phyloP scores from a whole-genome alignment of 2,888 invertebrate species.

The Machimus rusticus region DNA sequence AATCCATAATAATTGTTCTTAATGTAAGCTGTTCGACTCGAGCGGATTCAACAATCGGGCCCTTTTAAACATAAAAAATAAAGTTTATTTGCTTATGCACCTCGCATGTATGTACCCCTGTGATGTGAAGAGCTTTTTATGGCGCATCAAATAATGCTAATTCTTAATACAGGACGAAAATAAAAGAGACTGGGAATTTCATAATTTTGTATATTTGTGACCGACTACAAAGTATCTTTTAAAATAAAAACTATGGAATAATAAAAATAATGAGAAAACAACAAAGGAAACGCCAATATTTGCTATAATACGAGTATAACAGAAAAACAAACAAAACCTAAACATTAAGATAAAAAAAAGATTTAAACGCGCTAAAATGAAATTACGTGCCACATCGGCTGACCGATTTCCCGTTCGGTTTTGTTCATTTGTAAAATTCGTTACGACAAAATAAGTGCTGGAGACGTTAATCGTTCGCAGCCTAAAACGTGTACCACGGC shows the following conservation, averaged over 20 bases:
- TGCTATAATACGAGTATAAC: slow-evolving; percentile 35
- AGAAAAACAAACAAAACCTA: slow-evolving; percentile 37
- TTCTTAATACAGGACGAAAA: background rate
- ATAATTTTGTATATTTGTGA: slow-evolving; percentile 44
- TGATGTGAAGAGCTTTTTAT: background rate
- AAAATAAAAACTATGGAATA: slow-evolving; percentile 45
- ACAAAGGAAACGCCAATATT: slow-evolving; percentile 46
- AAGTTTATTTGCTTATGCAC: background rate
- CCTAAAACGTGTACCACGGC: background rate
- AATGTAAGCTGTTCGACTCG: no score
- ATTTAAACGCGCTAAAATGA: background rate
- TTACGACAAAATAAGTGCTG: background rate
- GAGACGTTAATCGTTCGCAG: background rate
- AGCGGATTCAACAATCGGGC: no score
- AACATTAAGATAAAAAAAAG: slow-evolving; percentile 5
- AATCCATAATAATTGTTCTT: no score
- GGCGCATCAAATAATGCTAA: background rate
- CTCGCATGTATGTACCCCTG: background rate
- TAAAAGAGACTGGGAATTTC: background rate
- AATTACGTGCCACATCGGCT: background rate
- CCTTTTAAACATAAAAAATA: background rate
- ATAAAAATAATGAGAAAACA: slow-evolving; percentile 46
- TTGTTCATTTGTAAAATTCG: background rate
- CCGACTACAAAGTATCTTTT: slow-evolving; percentile 45
- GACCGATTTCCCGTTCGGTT: background rate